Percentiles rank a stretch among this genome's conserved stretches.
Evolutionary conservation across 2,797 vertebrate species (phyloP).

Genomic region (Gymnoscopelus braueri): DNA sequence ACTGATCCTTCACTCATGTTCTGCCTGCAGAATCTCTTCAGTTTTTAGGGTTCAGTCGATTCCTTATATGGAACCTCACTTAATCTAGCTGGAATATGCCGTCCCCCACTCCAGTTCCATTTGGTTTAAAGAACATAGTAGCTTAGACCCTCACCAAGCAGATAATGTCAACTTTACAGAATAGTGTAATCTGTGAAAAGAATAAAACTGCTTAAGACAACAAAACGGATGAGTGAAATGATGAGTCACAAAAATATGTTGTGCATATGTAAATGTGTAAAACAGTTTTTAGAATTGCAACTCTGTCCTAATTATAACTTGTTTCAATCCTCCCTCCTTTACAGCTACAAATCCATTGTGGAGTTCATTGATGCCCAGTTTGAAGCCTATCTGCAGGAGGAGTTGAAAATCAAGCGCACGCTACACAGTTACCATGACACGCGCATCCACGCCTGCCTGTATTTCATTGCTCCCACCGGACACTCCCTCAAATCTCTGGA

Average conservation of each 20-base stretch:
- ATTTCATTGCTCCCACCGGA: slow-evolving; percentile 97
- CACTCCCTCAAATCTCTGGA: slow-evolving; percentile 97
- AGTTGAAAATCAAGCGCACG: slow-evolving; percentile 95
- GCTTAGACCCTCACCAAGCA: neutral
- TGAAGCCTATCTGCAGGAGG: slow-evolving; percentile 97
- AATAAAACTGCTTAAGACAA: neutral
- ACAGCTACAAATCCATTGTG: slow-evolving; percentile 96
- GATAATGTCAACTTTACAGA: neutral
- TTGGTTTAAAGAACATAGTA: neutral
- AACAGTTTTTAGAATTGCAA: too few species aligned
- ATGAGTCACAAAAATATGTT: too few species aligned
- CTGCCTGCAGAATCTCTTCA: neutral
- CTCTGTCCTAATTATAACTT: neutral
- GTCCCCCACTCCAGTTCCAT: neutral
- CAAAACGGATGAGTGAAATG: too few species aligned
- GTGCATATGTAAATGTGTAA: too few species aligned
- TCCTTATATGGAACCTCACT: slow-evolving; percentile 9
- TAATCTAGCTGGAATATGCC: too few species aligned
- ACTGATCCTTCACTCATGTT: neutral
- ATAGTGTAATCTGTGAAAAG: neutral
- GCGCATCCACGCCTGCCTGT: slow-evolving; percentile 94
- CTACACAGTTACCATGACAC: slow-evolving; percentile 97
- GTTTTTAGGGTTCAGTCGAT: slow-evolving; percentile 7
- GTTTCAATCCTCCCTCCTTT: slow-evolving; percentile 9
- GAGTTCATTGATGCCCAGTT: slow-evolving; percentile 98